Base-by-base conservation (phyloP, 1,140 invertebrate genomes). In the Cherax destructor region DNA sequence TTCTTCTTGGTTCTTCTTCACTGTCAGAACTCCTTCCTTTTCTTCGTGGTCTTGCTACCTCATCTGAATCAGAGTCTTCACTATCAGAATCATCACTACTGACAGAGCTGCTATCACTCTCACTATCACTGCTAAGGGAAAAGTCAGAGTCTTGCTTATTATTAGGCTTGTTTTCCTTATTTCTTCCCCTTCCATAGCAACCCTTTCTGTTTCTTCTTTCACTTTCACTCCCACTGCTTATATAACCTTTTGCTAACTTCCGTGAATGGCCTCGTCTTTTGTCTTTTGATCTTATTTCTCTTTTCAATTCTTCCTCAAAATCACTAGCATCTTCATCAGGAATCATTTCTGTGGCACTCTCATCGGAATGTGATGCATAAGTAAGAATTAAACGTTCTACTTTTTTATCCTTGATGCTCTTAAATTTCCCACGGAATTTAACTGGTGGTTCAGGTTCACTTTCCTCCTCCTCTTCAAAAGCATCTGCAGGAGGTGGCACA, bases 251-350 rank as follows among this genome's bases (percentile, higher is more conserved):
- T 9, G 49, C 13, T 21, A 41, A 18, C 41, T 86, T 91, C 76
- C 84, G 85, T 11, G 30, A 11, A 65, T 84, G 69, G 21, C 88
- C 77, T 74, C 86, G 72, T 56, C 74, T 89, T 21, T 88, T 84
- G 49, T 83, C 86, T 52, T 92, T 92, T 18, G 86, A 88, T 41
- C 83, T 83, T 74, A 93, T 93, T 76, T 93, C 92, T 49, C 91
- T 76, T 77, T 91, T 91, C 21, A 93, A 65, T 83, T 93, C 92
- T 56, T 92, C 87, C 77, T 93, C 92, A 83, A 92, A 93, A 78
- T 93, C 92, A 85, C 88, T 91, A 10, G 92, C 92, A 72, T 93
- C 92, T 65, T 93, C 92, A 50, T 93, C 92, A n/a, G 92, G 92
- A 77, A 93, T 93, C 83, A 93, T 91, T 61, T 93, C 92, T 24